Evolutionary conservation across 1,140 invertebrate genomes (phyloP), one percentile per base, ranked within the genome.

Genomic region (Battus philenor): DNA sequence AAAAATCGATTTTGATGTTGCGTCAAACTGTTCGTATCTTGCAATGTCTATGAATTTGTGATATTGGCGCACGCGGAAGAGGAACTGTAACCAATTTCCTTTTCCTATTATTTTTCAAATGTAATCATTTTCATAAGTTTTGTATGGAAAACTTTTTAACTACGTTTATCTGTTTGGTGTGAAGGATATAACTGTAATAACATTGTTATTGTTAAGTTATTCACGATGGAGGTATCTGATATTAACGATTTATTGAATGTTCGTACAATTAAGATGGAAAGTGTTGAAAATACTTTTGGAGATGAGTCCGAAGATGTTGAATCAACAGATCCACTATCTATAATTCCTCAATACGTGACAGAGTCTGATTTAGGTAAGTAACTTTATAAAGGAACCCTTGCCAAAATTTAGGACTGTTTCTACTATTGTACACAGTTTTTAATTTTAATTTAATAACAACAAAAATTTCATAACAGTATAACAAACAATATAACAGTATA

Each of bases 271-370:
- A 84, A 84, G 65, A 84, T 84, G 80, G 80, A 84, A 68, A 68
- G 51, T 24, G 51, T 38, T 5, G 76, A 77, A 39, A 64, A 60
- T 57, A 50, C 43, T 11, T 83, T 72, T 49, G 59, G 55, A 4
- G 70, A 74, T 31, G 58, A 59, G 27, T 33, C 54, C 9, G 58
- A 50, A 18, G 52, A 53, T 26, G 68, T 64, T 1, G 74, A 75
- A 36, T 46, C 53, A 6, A 53, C 63, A 3, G 77, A 83, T 57
- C 63, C 80, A n/a, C 9, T 79, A 29, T 69, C 77, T 8, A 68
- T 82, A 33, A 79, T 86, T 27, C 71, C 80, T 2, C 85, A 86
- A 38, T 87, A 85, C 41, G 79, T 83, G 4, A 71, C 75, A 0
- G 83, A 86, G 39, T 64, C 71, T 9, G 83, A 86, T 53, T 55